phyloP scores from a whole-genome alignment of 2,888 invertebrate genomes.

The Leucophora obtusa region DNA sequence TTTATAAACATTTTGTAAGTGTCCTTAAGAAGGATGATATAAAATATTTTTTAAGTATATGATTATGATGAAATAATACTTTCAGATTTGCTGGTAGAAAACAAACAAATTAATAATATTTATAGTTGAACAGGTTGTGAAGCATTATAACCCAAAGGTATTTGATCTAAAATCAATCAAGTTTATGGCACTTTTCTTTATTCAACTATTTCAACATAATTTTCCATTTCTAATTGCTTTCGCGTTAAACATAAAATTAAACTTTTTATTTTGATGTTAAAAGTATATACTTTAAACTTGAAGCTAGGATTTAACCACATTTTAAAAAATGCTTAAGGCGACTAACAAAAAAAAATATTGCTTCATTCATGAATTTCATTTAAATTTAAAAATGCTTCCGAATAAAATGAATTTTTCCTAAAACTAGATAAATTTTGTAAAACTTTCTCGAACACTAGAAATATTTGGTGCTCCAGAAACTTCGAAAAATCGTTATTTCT shows the following conservation, averaged over 20 bases:
- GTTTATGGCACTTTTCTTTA: not conserved
- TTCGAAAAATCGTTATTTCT: no score
- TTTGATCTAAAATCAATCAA: constrained; percentile 21
- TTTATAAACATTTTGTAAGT: not conserved
- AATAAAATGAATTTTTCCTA: no score
- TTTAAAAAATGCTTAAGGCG: no score
- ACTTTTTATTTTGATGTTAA: no score
- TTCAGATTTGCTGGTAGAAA: not conserved
- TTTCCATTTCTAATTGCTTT: not conserved
- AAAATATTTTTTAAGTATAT: not conserved
- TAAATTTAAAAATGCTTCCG: no score
- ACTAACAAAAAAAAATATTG: no score
- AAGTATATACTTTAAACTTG: no score
- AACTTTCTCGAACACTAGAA: no score
- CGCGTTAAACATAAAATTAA: not conserved
- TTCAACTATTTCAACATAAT: not conserved
- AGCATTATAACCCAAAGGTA: constrained; percentile 12
- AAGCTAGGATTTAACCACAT: no score
- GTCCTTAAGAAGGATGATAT: constrained; percentile 17
- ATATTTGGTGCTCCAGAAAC: no score
- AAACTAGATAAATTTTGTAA: no score
- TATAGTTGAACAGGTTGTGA: not conserved
- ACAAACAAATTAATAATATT: not conserved
- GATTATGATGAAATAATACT: not conserved
- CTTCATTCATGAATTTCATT: no score